Conservation (phyloP, 2,888 invertebrate species). For the Xestia sexstrigata region DNA sequence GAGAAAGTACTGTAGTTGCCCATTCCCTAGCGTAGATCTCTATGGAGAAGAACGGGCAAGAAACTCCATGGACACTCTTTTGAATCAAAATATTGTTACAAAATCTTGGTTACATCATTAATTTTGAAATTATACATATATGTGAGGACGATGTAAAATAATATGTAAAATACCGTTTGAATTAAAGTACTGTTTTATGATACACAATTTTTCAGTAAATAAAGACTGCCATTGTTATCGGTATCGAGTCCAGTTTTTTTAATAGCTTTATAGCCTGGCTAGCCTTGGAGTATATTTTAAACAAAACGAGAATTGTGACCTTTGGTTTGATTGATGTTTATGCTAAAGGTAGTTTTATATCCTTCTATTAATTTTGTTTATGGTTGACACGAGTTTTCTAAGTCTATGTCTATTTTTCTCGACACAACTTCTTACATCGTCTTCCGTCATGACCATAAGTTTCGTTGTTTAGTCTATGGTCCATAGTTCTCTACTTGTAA, state of each 20-base stretch:
- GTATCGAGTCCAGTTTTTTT: neutral
- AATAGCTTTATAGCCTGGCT: slow-evolving; percentile 2
- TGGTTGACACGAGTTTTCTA: neutral
- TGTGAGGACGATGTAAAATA: no score
- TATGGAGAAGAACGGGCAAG: no score
- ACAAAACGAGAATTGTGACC: neutral
- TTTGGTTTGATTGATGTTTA: neutral
- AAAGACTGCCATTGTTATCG: neutral
- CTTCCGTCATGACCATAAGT: neutral
- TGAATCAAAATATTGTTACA: no score
- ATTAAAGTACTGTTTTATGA: slow-evolving; percentile 3
- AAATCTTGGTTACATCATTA: no score
- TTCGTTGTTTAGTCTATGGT: neutral
- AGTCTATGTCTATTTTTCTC: neutral
- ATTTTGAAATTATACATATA: no score
- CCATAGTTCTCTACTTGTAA: neutral
- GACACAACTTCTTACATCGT: neutral
- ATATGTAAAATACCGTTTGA: neutral
- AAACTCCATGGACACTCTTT: no score
- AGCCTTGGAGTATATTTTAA: slow-evolving; percentile 13
- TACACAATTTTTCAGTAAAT: neutral
- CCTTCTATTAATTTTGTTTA: neutral
- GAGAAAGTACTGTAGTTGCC: no score
- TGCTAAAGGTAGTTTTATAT: neutral
- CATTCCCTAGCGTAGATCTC: no score